phyloP scores from a whole-genome alignment of 37 sponge, comb jelly and placozoan species.

The Aphrocallistes beatrix region DNA sequence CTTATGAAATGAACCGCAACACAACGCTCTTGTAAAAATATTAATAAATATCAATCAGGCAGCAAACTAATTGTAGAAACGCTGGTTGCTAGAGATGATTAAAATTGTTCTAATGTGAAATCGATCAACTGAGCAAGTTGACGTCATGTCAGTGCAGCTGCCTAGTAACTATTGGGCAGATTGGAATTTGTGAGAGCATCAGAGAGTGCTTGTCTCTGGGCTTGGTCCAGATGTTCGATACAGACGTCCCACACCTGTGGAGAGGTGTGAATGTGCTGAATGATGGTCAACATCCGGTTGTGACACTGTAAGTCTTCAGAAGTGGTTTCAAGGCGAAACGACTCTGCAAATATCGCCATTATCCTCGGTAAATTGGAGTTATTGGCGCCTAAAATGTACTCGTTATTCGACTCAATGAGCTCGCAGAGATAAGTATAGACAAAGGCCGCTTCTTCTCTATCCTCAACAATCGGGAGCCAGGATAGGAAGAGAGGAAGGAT shows the following conservation, averaged over 20 bases:
- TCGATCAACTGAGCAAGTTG: neutral
- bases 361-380: slow-evolving; percentile 69
- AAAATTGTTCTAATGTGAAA: neutral
- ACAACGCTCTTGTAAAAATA: no score
- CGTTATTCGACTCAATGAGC: slow-evolving; percentile 72
- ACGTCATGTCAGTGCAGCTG: neutral
- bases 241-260: slow-evolving; percentile 57
- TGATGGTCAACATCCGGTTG: slow-evolving; percentile 53
- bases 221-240: slow-evolving; percentile 33
- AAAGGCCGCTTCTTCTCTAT: slow-evolving; percentile 83
- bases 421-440: slow-evolving; percentile 87
- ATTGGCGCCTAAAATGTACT: slow-evolving; percentile 50
- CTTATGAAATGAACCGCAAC: no score
- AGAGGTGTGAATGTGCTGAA: slow-evolving; percentile 71
- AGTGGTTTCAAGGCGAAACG: slow-evolving; percentile 44
- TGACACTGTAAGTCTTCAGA: slow-evolving; percentile 31
- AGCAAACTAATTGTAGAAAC: no score
- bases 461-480: slow-evolving; percentile 93
- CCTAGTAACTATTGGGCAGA: neutral
- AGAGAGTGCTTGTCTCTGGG: slow-evolving; percentile 36
- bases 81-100: neutral
- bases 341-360: slow-evolving; percentile 60
- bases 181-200: slow-evolving; percentile 29
- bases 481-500: slow-evolving; percentile 76
- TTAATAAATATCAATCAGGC: no score